phyloP scores from a whole-genome alignment of 1,140 invertebrate species.

The Drosophila funebris region DNA sequence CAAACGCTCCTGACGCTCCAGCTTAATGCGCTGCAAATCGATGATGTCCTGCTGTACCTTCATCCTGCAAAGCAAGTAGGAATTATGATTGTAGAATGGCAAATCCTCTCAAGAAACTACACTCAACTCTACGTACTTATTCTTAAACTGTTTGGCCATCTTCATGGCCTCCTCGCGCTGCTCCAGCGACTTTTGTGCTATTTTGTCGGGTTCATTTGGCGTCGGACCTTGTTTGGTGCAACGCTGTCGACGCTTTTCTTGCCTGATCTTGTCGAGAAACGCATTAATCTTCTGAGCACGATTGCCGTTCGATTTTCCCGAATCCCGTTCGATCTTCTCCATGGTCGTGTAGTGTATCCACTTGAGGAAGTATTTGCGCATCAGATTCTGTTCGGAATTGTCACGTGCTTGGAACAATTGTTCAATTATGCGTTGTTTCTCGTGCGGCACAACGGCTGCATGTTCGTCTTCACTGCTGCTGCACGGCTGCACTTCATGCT shows the following conservation, averaged over 20 bases:
- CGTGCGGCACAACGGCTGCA: slow-evolving; percentile 10
- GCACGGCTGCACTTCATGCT: not conserved
- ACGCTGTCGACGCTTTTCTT: slow-evolving; percentile 70
- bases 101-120: not conserved
- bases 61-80: slow-evolving; percentile 79
- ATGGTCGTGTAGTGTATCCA: slow-evolving; percentile 82
- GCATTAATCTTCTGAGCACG: slow-evolving; percentile 79
- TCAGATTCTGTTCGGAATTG: slow-evolving; percentile 42
- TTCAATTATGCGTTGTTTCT: slow-evolving; percentile 73
- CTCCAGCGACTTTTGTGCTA: slow-evolving; percentile 37
- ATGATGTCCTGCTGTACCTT: slow-evolving; percentile 88
- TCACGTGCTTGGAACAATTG: slow-evolving; percentile 62
- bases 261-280: slow-evolving; percentile 82
- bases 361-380: slow-evolving; percentile 81
- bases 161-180: slow-evolving; percentile 51
- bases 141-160: slow-evolving; percentile 75
- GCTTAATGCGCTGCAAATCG: slow-evolving; percentile 86
- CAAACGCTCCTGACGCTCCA: slow-evolving; percentile 86
- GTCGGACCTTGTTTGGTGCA: not conserved
- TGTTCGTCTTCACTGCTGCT: slow-evolving; percentile 41
- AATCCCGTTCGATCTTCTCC: slow-evolving; percentile 69
- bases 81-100: not conserved
- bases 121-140: slow-evolving; percentile 60
- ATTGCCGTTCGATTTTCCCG: slow-evolving; percentile 34
- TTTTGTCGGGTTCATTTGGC: slow-evolving; percentile 11